Percentiles rank a stretch among this genome's conserved stretches.
Evolutionary conservation across 2,888 invertebrate genomes (phyloP).

Genomic region (Thymelicus sylvestris): DNA sequence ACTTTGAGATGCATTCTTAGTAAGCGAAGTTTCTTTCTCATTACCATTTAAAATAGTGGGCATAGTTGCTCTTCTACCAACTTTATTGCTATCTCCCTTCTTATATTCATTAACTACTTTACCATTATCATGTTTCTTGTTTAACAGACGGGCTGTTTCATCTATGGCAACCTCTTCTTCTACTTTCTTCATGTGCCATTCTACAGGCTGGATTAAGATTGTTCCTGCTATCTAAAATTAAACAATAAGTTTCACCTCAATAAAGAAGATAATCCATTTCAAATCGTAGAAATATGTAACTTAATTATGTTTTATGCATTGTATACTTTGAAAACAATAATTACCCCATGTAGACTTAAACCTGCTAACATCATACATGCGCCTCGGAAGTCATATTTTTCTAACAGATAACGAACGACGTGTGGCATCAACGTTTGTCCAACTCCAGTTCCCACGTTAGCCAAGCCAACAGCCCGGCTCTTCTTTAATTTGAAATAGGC

Average conservation of each 20-base stretch:
- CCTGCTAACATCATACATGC: slow-evolving; percentile 87
- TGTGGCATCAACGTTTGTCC: slow-evolving; percentile 91
- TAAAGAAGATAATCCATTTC: no score
- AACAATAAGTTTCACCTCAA: not conserved
- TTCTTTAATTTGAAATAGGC: slow-evolving; percentile 88
- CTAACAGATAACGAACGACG: slow-evolving; percentile 86
- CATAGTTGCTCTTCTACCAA: slow-evolving; percentile 46
- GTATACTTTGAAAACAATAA: slow-evolving; percentile 44
- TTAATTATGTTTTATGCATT: no score
- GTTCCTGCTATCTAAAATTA: slow-evolving; percentile 82
- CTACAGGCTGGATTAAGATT: slow-evolving; percentile 84
- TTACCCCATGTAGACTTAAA: slow-evolving; percentile 87
- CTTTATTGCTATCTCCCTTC: slow-evolving; percentile 50
- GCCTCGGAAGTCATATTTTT: slow-evolving; percentile 86
- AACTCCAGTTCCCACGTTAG: slow-evolving; percentile 90
- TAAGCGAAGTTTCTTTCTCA: slow-evolving; percentile 47
- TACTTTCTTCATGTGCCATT: slow-evolving; percentile 80
- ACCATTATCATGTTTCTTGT: slow-evolving; percentile 61
- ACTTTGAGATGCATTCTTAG: slow-evolving; percentile 55
- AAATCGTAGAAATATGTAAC: no score
- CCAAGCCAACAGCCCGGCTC: slow-evolving; percentile 90
- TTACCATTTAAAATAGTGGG: slow-evolving; percentile 46
- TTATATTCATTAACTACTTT: slow-evolving; percentile 59
- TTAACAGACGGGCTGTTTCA: slow-evolving; percentile 66
- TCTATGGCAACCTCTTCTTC: slow-evolving; percentile 68